Evolutionary conservation across 1,140 invertebrate genomes (phyloP), one percentile per base, ranked within the genome.

Genomic region (Brachionus asplanchnoidis): DNA sequence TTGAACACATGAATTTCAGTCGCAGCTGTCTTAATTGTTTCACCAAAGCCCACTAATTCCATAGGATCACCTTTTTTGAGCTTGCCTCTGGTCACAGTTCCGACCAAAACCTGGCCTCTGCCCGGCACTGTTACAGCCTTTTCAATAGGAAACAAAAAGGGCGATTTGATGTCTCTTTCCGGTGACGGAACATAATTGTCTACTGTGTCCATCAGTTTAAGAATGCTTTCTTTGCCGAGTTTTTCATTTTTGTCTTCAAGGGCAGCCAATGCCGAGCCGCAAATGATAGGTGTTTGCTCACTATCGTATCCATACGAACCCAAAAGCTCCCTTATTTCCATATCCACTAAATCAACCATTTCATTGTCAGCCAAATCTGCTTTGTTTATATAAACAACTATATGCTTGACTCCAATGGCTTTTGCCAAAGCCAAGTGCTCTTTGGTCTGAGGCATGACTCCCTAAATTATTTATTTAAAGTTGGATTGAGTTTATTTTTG

Each of bases 361-460:
- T 98, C 96, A 85, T 92, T 88, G 89, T 97, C 96, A 1, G 94
- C 95, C 84, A 94, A 89, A 91, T 99, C 97, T n/a, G 94, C 95
- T 91, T 98, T 99, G 88, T 99, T 99, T 68, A 99, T 94, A 88
- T 94, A 99, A 0, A 99, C 94, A 40, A 98, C 94, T 83, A 99
- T 92, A 88, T 98, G 93, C 46, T 94, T 89, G 65, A 97, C 93
- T 28, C 96, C 96, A 90, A 98, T 97, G 20, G 79, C 97, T 90
- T 98, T 98, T 1, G 97, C 96, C 60, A 99, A 92, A 12, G 99
- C 87, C 86, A 99, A 92, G 92, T 99, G 98, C 88, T 99, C 97
- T 86, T 94, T 92, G 0, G 98, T 99, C 90, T 99, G 98, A 5
- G 98, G 98, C 98, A 99, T 99, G 44, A 95, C 94, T 85, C 98